phyloP scores from a whole-genome alignment of 1,140 invertebrate species.

The Anoplophora glabripennis region DNA sequence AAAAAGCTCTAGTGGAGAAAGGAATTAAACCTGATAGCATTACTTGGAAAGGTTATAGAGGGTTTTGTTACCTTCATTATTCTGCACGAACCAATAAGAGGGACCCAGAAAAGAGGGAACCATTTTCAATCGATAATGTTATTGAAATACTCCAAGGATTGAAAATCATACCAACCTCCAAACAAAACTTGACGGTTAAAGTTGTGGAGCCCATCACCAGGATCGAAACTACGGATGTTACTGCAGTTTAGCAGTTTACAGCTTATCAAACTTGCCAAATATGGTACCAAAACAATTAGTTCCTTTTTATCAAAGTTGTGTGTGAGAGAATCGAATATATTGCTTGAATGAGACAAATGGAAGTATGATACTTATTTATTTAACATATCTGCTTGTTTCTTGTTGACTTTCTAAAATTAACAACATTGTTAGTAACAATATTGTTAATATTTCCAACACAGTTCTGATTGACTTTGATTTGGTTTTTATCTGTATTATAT shows the following conservation, averaged over 20 bases:
- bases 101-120: slow-evolving; percentile 46
- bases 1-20: slow-evolving; percentile 60
- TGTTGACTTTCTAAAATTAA: too few species aligned
- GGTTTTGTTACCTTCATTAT: slow-evolving; percentile 66
- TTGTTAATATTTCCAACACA: too few species aligned
- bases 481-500: too few species aligned
- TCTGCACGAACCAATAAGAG: slow-evolving; percentile 49
- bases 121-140: slow-evolving; percentile 53
- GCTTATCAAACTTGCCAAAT: neutral
- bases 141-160: slow-evolving; percentile 55
- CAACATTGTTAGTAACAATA: too few species aligned
- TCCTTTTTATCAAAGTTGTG: neutral
- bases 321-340: too few species aligned
- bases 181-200: slow-evolving; percentile 47
- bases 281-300: slow-evolving; percentile 3
- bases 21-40: slow-evolving; percentile 65
- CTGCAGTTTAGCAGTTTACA: slow-evolving; percentile 46
- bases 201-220: slow-evolving; percentile 52
- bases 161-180: slow-evolving; percentile 45
- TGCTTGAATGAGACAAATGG: too few species aligned
- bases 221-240: slow-evolving; percentile 54
- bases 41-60: slow-evolving; percentile 62
- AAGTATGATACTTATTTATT: too few species aligned
- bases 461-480: too few species aligned
- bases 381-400: too few species aligned